phyloP scores from a whole-genome alignment of 2,113 vertebrate species.

The Synodontis membranacea region DNA sequence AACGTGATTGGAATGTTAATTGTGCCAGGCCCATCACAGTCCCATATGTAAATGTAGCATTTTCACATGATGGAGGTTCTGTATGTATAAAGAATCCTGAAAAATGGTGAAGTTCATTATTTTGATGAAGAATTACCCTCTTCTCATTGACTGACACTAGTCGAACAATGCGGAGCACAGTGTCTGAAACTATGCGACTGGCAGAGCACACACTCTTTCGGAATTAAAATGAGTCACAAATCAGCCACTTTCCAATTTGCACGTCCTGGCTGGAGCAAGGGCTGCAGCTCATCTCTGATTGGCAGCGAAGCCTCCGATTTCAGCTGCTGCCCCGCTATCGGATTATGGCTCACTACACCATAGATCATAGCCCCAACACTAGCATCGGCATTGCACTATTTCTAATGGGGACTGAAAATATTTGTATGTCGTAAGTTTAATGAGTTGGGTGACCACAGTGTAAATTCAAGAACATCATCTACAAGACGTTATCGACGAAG shows the following conservation, averaged over 20 bases:
- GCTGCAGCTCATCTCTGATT: constrained; percentile 41
- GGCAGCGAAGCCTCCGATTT: constrained; percentile 39
- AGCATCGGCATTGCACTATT: constrained; percentile 32
- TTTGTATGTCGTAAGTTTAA: constrained; percentile 21
- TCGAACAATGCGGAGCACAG: constrained; percentile 25
- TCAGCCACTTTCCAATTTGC: constrained; percentile 48
- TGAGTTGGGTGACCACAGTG: background rate
- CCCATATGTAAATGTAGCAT: constrained; percentile 69
- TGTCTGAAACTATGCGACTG: constrained; percentile 25
- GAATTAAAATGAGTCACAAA: constrained; percentile 55
- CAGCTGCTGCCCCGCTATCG: constrained; percentile 25
- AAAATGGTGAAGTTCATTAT: constrained; percentile 42
- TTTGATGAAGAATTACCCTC: constrained; percentile 34
- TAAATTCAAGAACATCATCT: constrained; percentile 40
- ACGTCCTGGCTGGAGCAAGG: constrained; percentile 21
- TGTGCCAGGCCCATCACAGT: constrained; percentile 71
- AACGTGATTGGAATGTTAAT: constrained; percentile 77
- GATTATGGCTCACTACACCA: constrained; percentile 32
- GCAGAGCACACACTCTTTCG: constrained; percentile 29
- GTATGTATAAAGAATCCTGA: constrained; percentile 46
- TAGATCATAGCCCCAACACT: constrained; percentile 33
- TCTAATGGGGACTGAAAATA: constrained; percentile 23
- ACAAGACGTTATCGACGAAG: constrained; percentile 26
- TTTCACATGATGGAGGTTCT: constrained; percentile 69
- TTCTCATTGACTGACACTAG: constrained; percentile 41